Evolutionary conservation across 2,797 vertebrate genomes (phyloP), one percentile per base, ranked within the genome.

Genomic region (Delichon dasypus): DNA sequence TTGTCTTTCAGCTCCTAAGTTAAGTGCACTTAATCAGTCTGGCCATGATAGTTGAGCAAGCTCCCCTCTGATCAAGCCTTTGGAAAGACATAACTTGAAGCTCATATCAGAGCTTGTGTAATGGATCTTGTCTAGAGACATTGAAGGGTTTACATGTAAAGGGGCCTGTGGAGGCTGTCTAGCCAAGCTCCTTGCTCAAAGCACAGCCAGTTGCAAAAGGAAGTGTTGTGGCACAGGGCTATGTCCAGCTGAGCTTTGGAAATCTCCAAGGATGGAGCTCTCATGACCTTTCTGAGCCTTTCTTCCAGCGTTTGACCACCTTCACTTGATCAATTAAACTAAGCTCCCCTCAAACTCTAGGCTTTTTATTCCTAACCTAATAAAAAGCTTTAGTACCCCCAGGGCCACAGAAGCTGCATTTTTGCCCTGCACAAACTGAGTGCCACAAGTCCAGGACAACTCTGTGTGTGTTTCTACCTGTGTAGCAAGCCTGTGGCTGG

Each of bases 371-470:
- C 47, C 32, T 55, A 53, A 48, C 9, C 13, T 65, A n/a, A 47
- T 10, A 32, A 10, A 60, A 60, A 50, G 5, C n/a, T 45, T 66
- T 23, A 6, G 13, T 57, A 27, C 8, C 13, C 44, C 26, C 48
- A 25, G 20, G 11, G 45, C 50, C 48, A 15, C 0, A 0, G 23
- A 5, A 51, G 40, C 26, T 86, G 44, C 0, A 1, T 21, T 60
- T 48, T 72, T 51, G 22, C 72, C 48, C 50, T 60, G 36, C 21
- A 36, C 34, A 26, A 44, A 57, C 0, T 0, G 26, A 17, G 47
- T 50, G 57, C 25, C 42, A 27, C 16, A n/a, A 30, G 45, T 65
- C 20, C 20, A 25, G 78, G 32, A 48, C 9, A 13, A 4, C 21
- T 58, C 44, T 32, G 17, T 0, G 3, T 51, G 4, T 48, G 34